These are phyloP conservation scores for Diphyllodes magnificus DNA, from an alignment of 2,113 vertebrate species.

Conservation along the genomic window DNA sequence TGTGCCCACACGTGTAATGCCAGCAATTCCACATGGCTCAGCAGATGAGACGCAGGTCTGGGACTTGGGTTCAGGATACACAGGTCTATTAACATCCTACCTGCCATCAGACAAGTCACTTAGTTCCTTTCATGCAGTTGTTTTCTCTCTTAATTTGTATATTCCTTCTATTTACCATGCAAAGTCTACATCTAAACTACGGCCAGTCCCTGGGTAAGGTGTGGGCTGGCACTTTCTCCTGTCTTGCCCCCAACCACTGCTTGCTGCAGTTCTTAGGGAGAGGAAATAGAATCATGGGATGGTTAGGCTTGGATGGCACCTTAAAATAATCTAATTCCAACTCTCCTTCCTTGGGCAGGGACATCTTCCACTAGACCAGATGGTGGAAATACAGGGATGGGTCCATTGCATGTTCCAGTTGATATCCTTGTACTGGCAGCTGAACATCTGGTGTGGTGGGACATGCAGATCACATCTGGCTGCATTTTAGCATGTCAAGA, in stretches of 20 bases:
- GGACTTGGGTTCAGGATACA: background rate
- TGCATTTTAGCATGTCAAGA: background rate
- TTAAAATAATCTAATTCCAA: background rate
- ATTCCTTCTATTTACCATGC: background rate
- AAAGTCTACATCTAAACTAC: background rate
- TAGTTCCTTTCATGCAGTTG: background rate
- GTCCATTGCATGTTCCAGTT: background rate
- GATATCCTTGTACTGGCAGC: background rate
- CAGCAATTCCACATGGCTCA: background rate
- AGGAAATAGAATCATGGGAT: background rate
- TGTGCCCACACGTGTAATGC: background rate
- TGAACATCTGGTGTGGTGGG: background rate
- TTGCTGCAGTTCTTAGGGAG: background rate
- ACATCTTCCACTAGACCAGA: background rate
- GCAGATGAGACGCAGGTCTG: background rate
- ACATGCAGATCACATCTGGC: background rate
- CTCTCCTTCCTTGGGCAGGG: background rate
- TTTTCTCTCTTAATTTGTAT: background rate
- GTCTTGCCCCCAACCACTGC: rapidly evolving
- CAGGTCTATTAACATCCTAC: background rate
- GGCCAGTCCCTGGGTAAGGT: background rate
- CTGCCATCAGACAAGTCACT: background rate
- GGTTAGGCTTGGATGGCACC: background rate
- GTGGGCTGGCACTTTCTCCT: background rate
- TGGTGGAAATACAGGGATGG: background rate